A percentile compares a stretch with the other conserved stretches of the same genome.
Evolutionary conservation across 2,797 vertebrate species (phyloP).

Genomic region (Prionace glauca): DNA sequence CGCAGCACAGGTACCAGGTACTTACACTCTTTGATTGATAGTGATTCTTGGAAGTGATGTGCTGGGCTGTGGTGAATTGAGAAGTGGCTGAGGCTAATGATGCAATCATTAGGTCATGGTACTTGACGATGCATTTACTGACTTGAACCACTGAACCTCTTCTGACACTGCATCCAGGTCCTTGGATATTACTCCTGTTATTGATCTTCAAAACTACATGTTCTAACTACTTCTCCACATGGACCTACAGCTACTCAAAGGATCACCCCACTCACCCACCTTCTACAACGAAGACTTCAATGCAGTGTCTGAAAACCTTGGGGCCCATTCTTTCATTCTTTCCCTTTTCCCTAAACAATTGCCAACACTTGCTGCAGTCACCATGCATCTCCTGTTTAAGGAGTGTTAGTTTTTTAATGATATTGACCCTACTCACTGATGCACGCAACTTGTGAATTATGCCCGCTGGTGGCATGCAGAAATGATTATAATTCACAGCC

Average conservation of each 20-base stretch:
- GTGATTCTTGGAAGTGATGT: too few species aligned
- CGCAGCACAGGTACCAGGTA: not conserved
- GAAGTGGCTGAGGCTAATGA: too few species aligned
- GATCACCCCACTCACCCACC: too few species aligned
- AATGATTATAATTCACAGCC: not conserved
- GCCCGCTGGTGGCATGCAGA: not conserved
- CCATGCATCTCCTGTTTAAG: not conserved
- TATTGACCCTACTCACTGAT: not conserved
- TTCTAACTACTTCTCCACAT: too few species aligned
- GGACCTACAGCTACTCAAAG: not conserved
- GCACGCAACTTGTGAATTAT: not conserved
- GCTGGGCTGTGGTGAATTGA: too few species aligned
- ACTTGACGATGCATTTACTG: too few species aligned
- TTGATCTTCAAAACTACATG: too few species aligned
- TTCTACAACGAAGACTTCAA: not conserved
- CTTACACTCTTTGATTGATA: not conserved
- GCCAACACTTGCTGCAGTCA: not conserved
- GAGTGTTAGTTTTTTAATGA: not conserved
- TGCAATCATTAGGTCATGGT: too few species aligned
- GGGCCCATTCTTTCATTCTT: not conserved
- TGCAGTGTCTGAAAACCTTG: not conserved
- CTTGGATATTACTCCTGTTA: too few species aligned
- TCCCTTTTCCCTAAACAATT: not conserved
- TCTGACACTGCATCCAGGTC: too few species aligned
- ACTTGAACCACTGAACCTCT: too few species aligned